Evolutionary conservation across 2,797 vertebrate genomes (phyloP), one percentile per base, ranked within the genome.

Genomic region (Acipenser transmontanus): DNA sequence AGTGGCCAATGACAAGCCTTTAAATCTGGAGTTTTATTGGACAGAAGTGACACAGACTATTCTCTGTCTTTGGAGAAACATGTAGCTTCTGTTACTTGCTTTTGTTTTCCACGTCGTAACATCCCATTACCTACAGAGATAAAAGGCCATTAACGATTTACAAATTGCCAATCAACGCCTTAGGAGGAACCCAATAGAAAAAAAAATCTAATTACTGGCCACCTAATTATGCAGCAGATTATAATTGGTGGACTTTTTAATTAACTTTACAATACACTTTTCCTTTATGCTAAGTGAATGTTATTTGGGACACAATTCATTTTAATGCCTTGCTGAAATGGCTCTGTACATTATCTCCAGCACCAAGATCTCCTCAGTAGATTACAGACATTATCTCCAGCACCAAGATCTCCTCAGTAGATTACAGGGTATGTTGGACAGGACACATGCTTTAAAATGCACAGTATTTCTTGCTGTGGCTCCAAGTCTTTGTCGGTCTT

Each of bases 121-220:
- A 0, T 34, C 34, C 34, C 34, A 34, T 34, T 34, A 34, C 34
- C 34, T 34, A 34, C 34, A 34, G 34, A 34, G 4, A 34, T 4
- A 34, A 47, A n/a, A 49, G 12, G 11, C 47, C 52, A 49, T 59
- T 65, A 65, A 59, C 10, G 54, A 59, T 34, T 13, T 51, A 65
- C 49, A 57, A 65, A 65, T 65, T 65, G 52, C 10, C 52, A 59
- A 47, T 66, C 56, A 59, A 17, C 59, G 17, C 56, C 60, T 59
- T 13, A 66, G 14, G 56, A 60, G 49, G 20, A 49, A 57, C 12
- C 12, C 14, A 13, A 57, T 11, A 14, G 5, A 49, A 2, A 17
- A 10, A 47, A 65, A 47, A 60, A 50, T 20, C 65, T 13, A 60
- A 60, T 50, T 60, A 20, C 17, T 8, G 48, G 13, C 65, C 56